Evolutionary conservation across 2,797 vertebrate species (phyloP).

Genomic region (Acridotheres tristis): DNA sequence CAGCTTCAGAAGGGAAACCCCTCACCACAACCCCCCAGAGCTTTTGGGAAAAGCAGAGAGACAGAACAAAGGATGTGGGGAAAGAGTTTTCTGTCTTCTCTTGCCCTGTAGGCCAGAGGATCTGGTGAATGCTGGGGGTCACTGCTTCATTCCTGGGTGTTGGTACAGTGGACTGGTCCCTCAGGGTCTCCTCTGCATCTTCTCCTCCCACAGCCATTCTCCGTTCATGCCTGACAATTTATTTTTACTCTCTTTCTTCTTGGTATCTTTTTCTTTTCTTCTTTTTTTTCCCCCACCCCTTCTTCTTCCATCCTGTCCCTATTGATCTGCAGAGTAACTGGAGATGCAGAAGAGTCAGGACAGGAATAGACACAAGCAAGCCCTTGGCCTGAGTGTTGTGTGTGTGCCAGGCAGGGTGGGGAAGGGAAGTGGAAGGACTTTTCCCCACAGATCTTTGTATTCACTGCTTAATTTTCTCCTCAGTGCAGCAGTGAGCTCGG

Average conservation of each 20-base stretch:
- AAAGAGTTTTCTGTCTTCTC: not conserved
- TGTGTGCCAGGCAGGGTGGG: not conserved
- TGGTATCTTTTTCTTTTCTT: not conserved
- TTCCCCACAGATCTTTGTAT: slow-evolving; percentile 5
- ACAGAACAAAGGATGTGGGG: accelerated
- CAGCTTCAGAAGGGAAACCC: not conserved
- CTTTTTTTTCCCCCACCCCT: not conserved
- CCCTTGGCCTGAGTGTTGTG: not conserved
- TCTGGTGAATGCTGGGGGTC: not conserved
- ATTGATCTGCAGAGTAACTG: slow-evolving; percentile 66
- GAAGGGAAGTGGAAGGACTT: not conserved
- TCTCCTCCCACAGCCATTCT: not conserved
- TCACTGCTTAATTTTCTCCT: not conserved
- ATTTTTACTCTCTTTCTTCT: slow-evolving; percentile 51
- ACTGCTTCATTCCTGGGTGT: not conserved
- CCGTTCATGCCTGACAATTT: not conserved
- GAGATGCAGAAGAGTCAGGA: slow-evolving; percentile 60
- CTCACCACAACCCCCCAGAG: not conserved
- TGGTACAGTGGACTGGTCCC: not conserved
- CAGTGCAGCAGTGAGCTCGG: not conserved
- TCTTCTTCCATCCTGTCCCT: slow-evolving; percentile 55
- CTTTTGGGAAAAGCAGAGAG: not conserved
- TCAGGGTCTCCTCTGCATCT: not conserved
- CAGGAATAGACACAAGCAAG: slow-evolving; percentile 59
- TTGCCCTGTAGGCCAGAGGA: not conserved